A percentile compares a stretch with the other conserved stretches of the same genome.
Conservation (phyloP, 2,888 invertebrate genomes). For the Apamea monoglypha region DNA sequence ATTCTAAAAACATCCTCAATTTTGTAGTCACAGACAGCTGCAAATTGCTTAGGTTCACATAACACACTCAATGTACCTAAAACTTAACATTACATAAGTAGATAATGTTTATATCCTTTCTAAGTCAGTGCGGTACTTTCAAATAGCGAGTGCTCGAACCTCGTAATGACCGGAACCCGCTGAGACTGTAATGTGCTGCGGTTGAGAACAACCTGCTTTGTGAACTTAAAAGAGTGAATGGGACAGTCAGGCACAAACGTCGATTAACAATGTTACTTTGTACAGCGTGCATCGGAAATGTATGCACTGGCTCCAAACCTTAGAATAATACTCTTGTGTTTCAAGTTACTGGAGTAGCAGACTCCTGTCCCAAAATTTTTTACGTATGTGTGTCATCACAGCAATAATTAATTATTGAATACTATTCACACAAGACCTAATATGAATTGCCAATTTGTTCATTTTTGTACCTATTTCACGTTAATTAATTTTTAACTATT, state of each 20-base stretch:
- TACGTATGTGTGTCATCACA: no score
- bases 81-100: slow-evolving; percentile 37
- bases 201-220: background rate
- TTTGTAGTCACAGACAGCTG: background rate
- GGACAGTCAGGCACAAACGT: background rate
- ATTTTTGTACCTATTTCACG: no score
- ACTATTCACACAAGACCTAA: no score
- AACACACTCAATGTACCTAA: background rate
- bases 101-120: slow-evolving; percentile 44
- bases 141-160: slow-evolving; percentile 18
- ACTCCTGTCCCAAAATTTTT: no score
- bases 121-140: slow-evolving; percentile 48
- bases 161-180: slow-evolving; percentile 41
- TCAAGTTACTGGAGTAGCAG: no score
- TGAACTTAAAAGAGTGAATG: background rate
- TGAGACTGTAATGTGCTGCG: slow-evolving; percentile 6
- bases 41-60: background rate
- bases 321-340: no score
- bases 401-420: no score
- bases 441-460: no score
- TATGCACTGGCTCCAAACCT: no score
- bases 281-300: background rate
- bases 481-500: no score
- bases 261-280: background rate
- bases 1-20: background rate